phyloP scores from a whole-genome alignment of 2,797 vertebrate species.

The Danio jaintianensis region DNA sequence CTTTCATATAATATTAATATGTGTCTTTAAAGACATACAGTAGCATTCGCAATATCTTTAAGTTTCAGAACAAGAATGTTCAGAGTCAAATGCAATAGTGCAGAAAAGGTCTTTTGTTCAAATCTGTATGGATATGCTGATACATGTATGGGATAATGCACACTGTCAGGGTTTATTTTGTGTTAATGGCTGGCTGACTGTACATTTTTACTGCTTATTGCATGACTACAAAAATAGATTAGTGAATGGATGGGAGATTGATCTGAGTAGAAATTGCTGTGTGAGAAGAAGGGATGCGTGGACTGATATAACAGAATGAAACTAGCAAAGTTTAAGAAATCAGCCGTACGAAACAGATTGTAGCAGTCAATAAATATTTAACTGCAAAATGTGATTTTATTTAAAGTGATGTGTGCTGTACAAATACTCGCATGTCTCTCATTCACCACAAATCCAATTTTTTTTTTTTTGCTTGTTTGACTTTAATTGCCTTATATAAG shows the following conservation, averaged over 20 bases:
- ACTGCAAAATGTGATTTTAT: not conserved
- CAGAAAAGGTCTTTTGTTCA: not conserved
- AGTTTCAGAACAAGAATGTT: not conserved
- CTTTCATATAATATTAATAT: too few relatives aligned
- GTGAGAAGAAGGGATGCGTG: not conserved
- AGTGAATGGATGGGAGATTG: not conserved
- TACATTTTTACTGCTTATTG: conserved; percentile 11
- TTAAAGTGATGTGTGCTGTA: too few relatives aligned
- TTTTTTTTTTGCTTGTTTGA: too few relatives aligned
- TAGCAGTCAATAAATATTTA: not conserved
- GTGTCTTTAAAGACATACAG: not conserved
- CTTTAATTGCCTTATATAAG: too few relatives aligned
- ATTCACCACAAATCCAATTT: too few relatives aligned
- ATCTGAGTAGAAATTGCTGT: not conserved
- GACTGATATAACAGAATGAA: not conserved
- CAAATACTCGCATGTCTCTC: too few relatives aligned
- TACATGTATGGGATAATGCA: conserved; percentile 7
- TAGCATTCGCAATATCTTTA: not conserved
- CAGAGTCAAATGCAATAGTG: not conserved
- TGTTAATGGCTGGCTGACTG: not conserved
- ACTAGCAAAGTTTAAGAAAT: not conserved
- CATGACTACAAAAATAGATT: conserved; percentile 1
- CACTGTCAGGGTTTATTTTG: not conserved
- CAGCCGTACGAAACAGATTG: not conserved
- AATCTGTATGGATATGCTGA: conserved; percentile 24